A percentile compares a stretch with the other conserved stretches of the same genome.
Evolutionary conservation across 2,113 vertebrate genomes (phyloP).

Genomic region (Saimiri boliviensis): DNA sequence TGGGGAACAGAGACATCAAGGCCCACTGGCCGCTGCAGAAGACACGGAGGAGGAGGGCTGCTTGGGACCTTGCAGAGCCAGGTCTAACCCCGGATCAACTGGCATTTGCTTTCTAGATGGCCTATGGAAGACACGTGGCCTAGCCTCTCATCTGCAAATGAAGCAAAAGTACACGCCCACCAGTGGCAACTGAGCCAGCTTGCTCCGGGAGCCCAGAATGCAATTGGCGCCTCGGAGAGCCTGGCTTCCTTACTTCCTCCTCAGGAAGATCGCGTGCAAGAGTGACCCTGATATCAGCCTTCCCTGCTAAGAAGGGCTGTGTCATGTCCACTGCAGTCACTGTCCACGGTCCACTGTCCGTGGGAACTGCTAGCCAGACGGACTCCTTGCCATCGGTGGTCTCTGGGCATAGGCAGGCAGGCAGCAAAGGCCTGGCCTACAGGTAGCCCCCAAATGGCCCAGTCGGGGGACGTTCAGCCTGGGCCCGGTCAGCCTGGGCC

Average conservation of each 20-base stretch:
- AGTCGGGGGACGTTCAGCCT: neutral
- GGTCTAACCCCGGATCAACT: accelerated
- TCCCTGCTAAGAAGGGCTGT: neutral
- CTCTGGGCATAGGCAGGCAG: neutral
- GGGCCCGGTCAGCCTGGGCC: too few species aligned
- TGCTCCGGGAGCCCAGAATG: neutral
- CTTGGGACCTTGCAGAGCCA: accelerated
- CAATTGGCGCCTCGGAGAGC: accelerated
- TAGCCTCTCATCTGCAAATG: neutral
- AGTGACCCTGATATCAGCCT: neutral
- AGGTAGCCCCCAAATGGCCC: accelerated
- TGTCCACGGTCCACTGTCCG: neutral
- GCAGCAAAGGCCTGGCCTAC: neutral
- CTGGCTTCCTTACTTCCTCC: accelerated
- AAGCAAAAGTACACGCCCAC: accelerated
- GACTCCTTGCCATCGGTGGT: neutral
- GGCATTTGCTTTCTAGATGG: neutral
- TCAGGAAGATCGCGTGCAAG: neutral
- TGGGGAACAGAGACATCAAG: accelerated
- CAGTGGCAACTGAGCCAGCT: neutral
- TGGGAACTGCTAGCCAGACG: accelerated
- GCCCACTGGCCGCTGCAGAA: accelerated
- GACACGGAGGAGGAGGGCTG: neutral
- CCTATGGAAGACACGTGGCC: neutral
- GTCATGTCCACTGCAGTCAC: neutral